Percentiles rank a stretch among this genome's conserved stretches.
phyloP scores from a whole-genome alignment of 1,140 invertebrate genomes.

The Reticulitermes speratus region DNA sequence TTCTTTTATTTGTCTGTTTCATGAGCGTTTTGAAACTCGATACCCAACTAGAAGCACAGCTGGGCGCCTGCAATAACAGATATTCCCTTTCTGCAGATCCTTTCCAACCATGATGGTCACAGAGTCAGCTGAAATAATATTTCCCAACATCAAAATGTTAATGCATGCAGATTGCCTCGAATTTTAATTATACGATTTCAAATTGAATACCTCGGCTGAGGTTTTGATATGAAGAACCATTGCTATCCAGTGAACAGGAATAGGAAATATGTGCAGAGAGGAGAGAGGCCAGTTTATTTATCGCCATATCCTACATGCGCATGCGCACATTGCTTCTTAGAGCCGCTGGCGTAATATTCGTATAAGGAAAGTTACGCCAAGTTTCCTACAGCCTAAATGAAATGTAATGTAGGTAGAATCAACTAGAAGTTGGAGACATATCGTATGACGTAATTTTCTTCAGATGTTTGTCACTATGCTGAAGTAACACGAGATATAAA shows the following conservation, averaged over 20 bases:
- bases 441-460: no score
- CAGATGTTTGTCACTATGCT: no score
- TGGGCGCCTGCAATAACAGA: neutral
- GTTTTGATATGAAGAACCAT: neutral
- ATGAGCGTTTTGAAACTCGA: neutral
- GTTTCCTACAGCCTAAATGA: no score
- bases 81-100: neutral
- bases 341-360: no score
- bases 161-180: neutral
- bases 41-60: neutral
- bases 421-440: no score
- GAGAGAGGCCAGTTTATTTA: neutral
- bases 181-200: neutral
- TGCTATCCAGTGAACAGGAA: neutral
- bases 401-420: no score
- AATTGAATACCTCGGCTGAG: neutral
- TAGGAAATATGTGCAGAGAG: neutral
- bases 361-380: no score
- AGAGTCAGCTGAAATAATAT: conserved; percentile 18
- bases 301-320: neutral
- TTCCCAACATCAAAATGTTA: conserved; percentile 13
- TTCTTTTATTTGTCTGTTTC: neutral
- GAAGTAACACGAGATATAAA: no score
- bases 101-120: neutral
- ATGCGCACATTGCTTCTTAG: no score